Conservation (phyloP, 2,888 invertebrate genomes). For the Ceratothoa steindachneri region DNA sequence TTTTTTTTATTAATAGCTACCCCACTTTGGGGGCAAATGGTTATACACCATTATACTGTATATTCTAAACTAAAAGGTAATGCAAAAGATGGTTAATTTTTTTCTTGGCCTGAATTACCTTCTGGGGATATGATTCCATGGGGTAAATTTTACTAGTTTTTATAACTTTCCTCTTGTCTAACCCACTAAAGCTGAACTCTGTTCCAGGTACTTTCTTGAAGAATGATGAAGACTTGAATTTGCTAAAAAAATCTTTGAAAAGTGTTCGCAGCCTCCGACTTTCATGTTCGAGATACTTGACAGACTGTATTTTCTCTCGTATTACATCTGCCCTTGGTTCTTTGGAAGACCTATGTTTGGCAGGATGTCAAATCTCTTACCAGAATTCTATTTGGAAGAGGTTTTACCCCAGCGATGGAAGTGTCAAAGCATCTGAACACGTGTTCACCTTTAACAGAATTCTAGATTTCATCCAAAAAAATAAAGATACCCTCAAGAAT, state of each 20-base stretch:
- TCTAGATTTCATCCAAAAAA: constrained; percentile 59
- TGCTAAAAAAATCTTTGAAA: constrained; percentile 21
- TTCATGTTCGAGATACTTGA: constrained; percentile 66
- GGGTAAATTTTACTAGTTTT: no score
- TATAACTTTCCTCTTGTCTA: no score
- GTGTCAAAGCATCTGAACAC: constrained; percentile 60
- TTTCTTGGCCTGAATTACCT: no score
- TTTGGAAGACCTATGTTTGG: constrained; percentile 62
- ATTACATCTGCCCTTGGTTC: constrained; percentile 62
- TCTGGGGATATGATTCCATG: no score
- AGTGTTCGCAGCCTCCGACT: constrained; percentile 57
- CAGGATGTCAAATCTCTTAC: constrained; percentile 67
- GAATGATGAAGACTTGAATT: constrained; percentile 27
- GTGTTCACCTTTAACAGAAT: constrained; percentile 69
- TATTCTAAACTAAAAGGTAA: no score
- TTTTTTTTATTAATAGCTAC: no score
- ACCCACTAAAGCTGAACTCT: no score
- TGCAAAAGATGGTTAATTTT: no score
- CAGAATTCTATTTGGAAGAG: constrained; percentile 65
- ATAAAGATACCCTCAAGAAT: constrained; percentile 59
- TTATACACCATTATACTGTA: no score
- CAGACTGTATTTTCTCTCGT: constrained; percentile 68
- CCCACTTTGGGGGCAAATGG: no score
- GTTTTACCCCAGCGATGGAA: constrained; percentile 60
- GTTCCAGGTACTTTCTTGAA: constrained; percentile 29